Percentiles rank a stretch among this genome's conserved stretches.
Conservation (phyloP, 2,888 invertebrate species). For the Drosophila algonquin region DNA sequence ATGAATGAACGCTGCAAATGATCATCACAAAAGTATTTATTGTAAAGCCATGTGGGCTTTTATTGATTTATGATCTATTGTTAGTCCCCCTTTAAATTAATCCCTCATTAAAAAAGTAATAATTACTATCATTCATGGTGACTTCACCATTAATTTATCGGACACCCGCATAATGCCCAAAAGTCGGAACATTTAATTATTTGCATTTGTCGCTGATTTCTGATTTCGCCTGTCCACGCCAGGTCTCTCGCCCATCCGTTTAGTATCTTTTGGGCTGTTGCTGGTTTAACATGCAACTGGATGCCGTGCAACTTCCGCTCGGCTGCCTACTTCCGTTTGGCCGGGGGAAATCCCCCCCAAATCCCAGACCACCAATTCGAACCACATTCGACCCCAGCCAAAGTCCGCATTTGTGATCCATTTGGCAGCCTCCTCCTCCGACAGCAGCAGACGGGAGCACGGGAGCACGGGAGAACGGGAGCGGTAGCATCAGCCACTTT, state of each 20-base stretch:
- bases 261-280: slow-evolving; percentile 30
- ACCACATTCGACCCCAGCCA: slow-evolving; percentile 10
- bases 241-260: slow-evolving; percentile 3
- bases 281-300: slow-evolving; percentile 14
- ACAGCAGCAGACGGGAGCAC: slow-evolving; percentile 10
- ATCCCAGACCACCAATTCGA: slow-evolving; percentile 7
- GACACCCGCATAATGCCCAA: slow-evolving; percentile 5
- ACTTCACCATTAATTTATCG: background rate
- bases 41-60: too few relatives aligned
- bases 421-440: slow-evolving; percentile 46
- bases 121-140: background rate
- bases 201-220: slow-evolving; percentile 46
- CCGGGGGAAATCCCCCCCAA: background rate
- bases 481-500: slow-evolving; percentile 34
- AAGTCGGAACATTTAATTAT: slow-evolving; percentile 54
- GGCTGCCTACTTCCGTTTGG: slow-evolving; percentile 47
- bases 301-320: slow-evolving; percentile 54
- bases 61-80: too few relatives aligned
- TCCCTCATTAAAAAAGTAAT: background rate
- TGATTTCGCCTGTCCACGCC: slow-evolving; percentile 30
- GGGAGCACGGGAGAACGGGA: too few relatives aligned
- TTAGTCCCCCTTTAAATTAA: background rate
- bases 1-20: too few relatives aligned
- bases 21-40: too few relatives aligned
- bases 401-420: slow-evolving; percentile 54